Evolutionary conservation across 2,113 vertebrate species (phyloP).

Genomic region (Porphyrio hochstetteri): DNA sequence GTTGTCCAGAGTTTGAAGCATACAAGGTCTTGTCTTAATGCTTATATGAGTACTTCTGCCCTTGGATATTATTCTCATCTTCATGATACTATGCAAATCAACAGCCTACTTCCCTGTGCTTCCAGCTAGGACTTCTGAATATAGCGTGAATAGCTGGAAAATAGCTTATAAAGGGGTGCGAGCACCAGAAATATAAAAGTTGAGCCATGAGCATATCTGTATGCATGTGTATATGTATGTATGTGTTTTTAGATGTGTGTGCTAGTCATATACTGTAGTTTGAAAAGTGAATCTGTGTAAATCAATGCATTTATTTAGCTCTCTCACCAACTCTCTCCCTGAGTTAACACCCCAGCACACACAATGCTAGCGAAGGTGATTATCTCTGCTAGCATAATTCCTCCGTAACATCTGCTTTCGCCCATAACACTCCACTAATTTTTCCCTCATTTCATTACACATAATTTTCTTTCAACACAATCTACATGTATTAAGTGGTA

Average conservation of each 20-base stretch:
- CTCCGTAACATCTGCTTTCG: slow-evolving; percentile 95
- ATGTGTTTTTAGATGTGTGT: background rate
- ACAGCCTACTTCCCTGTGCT: slow-evolving; percentile 14
- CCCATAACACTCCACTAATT: slow-evolving; percentile 95
- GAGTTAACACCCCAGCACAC: slow-evolving; percentile 83
- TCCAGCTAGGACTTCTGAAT: slow-evolving; percentile 27
- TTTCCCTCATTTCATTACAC: slow-evolving; percentile 91
- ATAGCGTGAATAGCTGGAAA: background rate
- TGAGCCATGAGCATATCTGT: background rate
- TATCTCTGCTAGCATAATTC: slow-evolving; percentile 96
- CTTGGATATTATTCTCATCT: slow-evolving; percentile 20
- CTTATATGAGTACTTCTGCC: slow-evolving; percentile 1
- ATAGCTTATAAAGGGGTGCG: background rate
- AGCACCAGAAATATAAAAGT: background rate
- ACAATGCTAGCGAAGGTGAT: slow-evolving; percentile 88
- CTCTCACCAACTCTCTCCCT: slow-evolving; percentile 68
- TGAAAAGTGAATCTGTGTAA: slow-evolving; percentile 58
- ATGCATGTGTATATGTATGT: background rate
- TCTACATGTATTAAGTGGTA: slow-evolving; percentile 96
- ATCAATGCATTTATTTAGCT: slow-evolving; percentile 73
- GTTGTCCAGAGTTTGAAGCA: slow-evolving; percentile 3
- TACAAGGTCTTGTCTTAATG: slow-evolving; percentile 15
- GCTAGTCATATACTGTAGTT: background rate
- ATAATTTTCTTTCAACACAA: slow-evolving; percentile 93
- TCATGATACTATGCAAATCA: slow-evolving; percentile 31